Evolutionary conservation across 2,888 invertebrate genomes (phyloP).

Genomic region (Chloromyia formosa): DNA sequence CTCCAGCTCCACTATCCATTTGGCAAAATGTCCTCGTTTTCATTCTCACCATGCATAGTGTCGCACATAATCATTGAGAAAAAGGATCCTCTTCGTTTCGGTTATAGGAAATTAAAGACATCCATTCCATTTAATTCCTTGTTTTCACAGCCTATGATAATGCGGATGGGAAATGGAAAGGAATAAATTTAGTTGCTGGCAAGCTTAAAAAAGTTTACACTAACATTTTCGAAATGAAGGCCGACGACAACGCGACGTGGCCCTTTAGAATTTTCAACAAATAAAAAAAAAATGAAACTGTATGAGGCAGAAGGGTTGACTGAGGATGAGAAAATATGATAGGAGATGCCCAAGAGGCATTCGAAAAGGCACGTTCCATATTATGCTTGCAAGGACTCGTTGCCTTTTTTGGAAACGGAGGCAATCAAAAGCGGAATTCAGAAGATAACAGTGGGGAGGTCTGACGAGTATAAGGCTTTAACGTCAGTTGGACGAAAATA

Average conservation of each 20-base stretch:
- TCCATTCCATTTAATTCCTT: background rate
- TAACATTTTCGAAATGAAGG: background rate
- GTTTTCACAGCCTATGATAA: slow-evolving; percentile 1
- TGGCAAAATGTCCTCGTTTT: slow-evolving; percentile 1
- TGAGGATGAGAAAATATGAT: background rate
- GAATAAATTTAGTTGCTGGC: slow-evolving; percentile 2
- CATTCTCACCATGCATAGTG: background rate
- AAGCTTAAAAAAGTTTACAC: background rate
- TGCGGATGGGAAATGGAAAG: background rate
- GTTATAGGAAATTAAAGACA: slow-evolving; percentile 3
- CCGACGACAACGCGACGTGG: background rate
- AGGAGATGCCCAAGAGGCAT: background rate
- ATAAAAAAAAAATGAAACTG: background rate
- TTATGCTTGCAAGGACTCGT: background rate
- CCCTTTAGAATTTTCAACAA: background rate
- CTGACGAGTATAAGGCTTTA: too few species aligned
- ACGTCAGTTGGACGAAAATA: too few species aligned
- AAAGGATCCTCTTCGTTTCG: background rate
- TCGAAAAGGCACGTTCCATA: background rate
- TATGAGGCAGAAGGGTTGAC: background rate
- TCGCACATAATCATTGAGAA: slow-evolving; percentile 2
- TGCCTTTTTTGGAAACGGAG: too few species aligned
- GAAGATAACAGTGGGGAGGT: too few species aligned
- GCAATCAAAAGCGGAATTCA: too few species aligned
- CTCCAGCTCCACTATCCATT: too few species aligned